Evolutionary conservation across 2,797 vertebrate genomes (phyloP), one percentile per base, ranked within the genome.

Genomic region (Buphagus erythrorhynchus): DNA sequence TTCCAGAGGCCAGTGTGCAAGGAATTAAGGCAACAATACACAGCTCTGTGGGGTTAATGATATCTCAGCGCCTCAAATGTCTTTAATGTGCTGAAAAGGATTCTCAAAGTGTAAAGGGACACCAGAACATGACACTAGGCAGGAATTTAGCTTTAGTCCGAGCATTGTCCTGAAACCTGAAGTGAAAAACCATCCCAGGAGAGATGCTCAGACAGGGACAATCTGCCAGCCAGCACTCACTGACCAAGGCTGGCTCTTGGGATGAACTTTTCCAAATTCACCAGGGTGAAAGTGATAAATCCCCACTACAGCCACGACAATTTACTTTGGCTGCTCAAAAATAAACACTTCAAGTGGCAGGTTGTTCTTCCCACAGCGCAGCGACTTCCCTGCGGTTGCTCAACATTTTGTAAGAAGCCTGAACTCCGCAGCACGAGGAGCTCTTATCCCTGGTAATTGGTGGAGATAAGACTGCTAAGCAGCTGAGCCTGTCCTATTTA

Each of bases 401-500:
- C 42, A 68, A 52, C 22, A 28, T 84, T 86, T 89, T 79, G 51
- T 51, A 91, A 83, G 73, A 74, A 55, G 68, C 79, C 33, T 62
- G 74, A 95, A 77, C 88, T 92, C 68, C 73, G 59, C 31, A 6
- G 61, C 74, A 54, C 29, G 26, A 76, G 38, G 72, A 89, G 68
- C 55, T 5, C 80, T 95, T 94, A 97, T 91, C 94, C 87, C 83
- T 45, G 26, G 82, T 95, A 95, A 93, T 74, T 92, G 63, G 28
- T 62, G 58, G 76, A 75, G 91, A 68, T 90, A 88, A 94, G 71
- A 40, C 67, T 52, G 86, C 89, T 96, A 80, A 96, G 77, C 95
- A 90, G 93, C 87, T 96, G 68, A 94, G 81, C 78, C 35, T 22
- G 40, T 33, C 94, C 96, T 97, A 96, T 97, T 97, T 97, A 95